Evolutionary conservation across 2,888 invertebrate genomes (phyloP).

Genomic region (Achlya flavicornis): DNA sequence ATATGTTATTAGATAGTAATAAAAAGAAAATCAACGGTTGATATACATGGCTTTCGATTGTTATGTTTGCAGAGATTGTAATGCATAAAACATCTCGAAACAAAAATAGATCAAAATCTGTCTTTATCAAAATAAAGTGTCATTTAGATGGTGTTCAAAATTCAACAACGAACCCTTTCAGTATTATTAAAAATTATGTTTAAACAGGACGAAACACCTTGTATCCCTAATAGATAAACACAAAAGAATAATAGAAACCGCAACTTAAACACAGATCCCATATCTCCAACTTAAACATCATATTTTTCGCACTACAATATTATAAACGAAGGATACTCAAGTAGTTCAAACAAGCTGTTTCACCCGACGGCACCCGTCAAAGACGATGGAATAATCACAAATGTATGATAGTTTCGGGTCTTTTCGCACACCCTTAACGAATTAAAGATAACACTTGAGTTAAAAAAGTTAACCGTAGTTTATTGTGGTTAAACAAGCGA

Average conservation of each 20-base stretch:
- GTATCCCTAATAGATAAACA: too few species aligned
- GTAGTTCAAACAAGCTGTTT: conserved; percentile 40
- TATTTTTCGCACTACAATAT: conserved; percentile 52
- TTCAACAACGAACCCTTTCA: not conserved
- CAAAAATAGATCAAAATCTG: too few species aligned
- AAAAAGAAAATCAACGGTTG: too few species aligned
- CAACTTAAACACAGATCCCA: not conserved
- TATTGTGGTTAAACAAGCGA: conserved; percentile 46
- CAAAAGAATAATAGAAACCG: conserved; percentile 9
- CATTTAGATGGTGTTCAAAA: not conserved
- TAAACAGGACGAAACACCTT: not conserved
- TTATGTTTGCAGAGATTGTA: too few species aligned
- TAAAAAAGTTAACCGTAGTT: conserved; percentile 31
- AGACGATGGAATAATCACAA: conserved; percentile 48
- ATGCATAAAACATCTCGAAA: not conserved
- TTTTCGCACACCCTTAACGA: conserved; percentile 75
- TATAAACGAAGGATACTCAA: conserved; percentile 58
- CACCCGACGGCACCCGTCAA: conserved; percentile 69
- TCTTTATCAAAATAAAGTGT: not conserved
- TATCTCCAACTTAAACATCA: conserved; percentile 10
- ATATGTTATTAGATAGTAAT: too few species aligned
- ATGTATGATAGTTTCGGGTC: conserved; percentile 38
- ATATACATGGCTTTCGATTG: too few species aligned
- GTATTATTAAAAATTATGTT: not conserved
- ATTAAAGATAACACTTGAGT: conserved; percentile 61